Base-by-base conservation (phyloP, 2,888 invertebrate species). In the Psylliodes chrysocephalus region DNA sequence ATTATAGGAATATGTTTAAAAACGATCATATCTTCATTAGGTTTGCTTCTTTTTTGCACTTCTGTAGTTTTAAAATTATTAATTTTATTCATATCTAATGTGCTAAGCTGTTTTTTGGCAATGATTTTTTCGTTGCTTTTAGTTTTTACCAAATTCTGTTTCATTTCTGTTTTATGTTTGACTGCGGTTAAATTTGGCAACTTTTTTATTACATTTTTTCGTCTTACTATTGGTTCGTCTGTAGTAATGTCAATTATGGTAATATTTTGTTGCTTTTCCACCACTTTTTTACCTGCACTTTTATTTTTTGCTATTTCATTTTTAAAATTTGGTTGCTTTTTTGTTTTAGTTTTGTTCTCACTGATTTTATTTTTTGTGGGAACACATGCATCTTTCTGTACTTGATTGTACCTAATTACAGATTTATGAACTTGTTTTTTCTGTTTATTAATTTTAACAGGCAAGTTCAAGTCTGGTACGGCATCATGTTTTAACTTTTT, bases 401-500 rank as follows among this genome's bases (percentile, higher is more conserved):
- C 18, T 54, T 56, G 53, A 56, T 38, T 33, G 1, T 56, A 25
- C 3, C 40, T 15, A 7, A 47, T 40, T 1, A 38, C 44, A n/a
- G 12, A 64, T 46, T 61, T 65, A 2, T 28, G 40, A 6, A 54
- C 28, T 12, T 64, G 54, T 40, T 65, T 56, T 35, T 57, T 63
- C 1, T 15, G 14, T 25, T 63, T 62, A 15, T 14, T 19, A 38
- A 46, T 44, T 25, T 63, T 65, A 10, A 10, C 64, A 53, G 64
- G 73, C 57, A 81, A 67, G 60, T 78, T 76, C 60, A 51, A 56
- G 64, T 81, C 77, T 4, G 86, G 86, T 38, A 85, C 80, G 1
- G 85, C 85, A 60, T 83, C 84, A 54, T 80, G 75, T 68, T 83
- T 82, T 67, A 86, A 75, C 63, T 85, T 82, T 69, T 82, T 84